phyloP scores from a whole-genome alignment of 2,113 vertebrate species.

The Copsychus sechellarum region DNA sequence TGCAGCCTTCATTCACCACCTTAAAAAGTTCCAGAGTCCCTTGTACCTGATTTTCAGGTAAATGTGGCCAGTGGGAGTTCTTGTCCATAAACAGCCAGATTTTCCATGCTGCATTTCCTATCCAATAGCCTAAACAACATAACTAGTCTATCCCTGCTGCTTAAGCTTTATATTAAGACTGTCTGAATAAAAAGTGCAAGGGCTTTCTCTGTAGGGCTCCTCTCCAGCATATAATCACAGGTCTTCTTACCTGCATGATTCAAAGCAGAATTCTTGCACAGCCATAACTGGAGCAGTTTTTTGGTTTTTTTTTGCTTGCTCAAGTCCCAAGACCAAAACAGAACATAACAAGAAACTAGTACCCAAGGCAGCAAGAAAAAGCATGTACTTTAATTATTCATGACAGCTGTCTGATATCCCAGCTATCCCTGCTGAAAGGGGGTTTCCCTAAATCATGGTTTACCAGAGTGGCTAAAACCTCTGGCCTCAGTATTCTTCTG shows the following conservation, averaged over 20 bases:
- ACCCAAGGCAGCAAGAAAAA: neutral
- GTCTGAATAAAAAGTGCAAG: neutral
- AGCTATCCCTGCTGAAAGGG: neutral
- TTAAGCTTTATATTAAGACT: neutral
- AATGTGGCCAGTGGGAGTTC: neutral
- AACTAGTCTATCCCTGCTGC: neutral
- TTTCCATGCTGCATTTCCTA: neutral
- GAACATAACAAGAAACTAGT: neutral
- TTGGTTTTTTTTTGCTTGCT: neutral
- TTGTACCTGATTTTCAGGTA: neutral
- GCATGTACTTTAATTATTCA: neutral
- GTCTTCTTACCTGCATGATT: neutral
- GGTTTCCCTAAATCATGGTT: neutral
- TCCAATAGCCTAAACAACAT: neutral
- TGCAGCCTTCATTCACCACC: neutral
- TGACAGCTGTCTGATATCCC: neutral
- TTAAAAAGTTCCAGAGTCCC: neutral
- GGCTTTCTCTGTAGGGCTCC: neutral
- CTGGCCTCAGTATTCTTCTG: neutral
- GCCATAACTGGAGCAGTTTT: neutral
- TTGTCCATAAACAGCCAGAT: neutral
- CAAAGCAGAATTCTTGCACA: neutral
- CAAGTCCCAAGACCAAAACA: neutral
- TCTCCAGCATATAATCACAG: neutral
- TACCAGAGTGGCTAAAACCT: neutral